Base-by-base conservation (phyloP, 2,113 vertebrate genomes). In the Sitta europaea region DNA sequence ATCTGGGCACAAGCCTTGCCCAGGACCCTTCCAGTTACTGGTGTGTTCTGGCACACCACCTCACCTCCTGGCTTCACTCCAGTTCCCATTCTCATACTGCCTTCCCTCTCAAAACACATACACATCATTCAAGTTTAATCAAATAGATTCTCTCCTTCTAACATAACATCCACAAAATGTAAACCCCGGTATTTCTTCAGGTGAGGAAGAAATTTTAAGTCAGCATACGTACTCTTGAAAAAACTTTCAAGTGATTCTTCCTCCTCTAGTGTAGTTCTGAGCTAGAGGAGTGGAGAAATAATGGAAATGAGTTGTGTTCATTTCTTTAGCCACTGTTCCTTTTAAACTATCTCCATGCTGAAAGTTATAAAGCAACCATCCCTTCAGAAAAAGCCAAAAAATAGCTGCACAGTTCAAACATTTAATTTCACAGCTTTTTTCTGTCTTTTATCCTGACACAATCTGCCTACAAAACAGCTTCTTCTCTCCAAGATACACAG, bases 341-440 rank as follows among this genome's bases (percentile, higher is more conserved):
- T 95, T 74, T 14, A 84, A 86, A 57, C 53, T 27, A 67, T 16
- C 31, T 65, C 42, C 28, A 28, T 10, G 19, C 31, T 21, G 6
- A 51, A 84, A 85, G 9, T 28, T 71, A 78, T 62, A 90, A 91
- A 92, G 54, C 35, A 92, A 61, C 5, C 8, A 23, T 62, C 36
- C 67, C 50, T 43, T 93, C 29, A 61, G 36, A 59, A 93, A 61
- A 73, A 33, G 6, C 0, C 6, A 36, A 59, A 61, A 83, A 81
- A 45, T 33, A 92, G 33, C 62, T 78, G 70, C 66, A 84, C 23
- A 31, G 50, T 92, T 94, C 63, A 88, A 81, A 76, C 45, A 53
- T 87, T 87, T 86, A 7, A 88, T 81, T 81, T 95, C 77, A 79
- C 61, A 78, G 65, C 8, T 88, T 92, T 89, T 74, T 81, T 86